phyloP scores from a whole-genome alignment of 1,140 invertebrate species.

The Drosophila tani region DNA sequence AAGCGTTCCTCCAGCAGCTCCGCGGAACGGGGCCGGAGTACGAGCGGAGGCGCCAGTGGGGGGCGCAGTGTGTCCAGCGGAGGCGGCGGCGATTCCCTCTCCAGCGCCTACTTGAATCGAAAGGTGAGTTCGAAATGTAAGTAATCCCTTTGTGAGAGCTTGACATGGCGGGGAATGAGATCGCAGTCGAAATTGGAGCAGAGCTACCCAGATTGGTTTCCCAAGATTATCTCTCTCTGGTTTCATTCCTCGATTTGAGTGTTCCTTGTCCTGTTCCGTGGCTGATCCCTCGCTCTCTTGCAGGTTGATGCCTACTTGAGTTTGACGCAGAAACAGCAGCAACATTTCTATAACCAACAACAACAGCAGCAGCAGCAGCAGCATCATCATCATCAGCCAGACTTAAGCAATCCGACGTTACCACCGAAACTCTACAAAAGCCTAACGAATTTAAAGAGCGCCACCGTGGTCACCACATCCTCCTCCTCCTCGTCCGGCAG shows the following conservation, averaged over 20 bases:
- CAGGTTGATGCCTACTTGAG: slow-evolving; percentile 83
- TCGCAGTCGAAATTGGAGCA: slow-evolving; percentile 28
- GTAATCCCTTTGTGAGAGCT: slow-evolving; percentile 70
- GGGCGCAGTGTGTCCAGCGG: slow-evolving; percentile 40
- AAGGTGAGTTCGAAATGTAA: slow-evolving; percentile 84
- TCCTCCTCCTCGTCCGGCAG: slow-evolving; percentile 39
- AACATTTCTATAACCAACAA: slow-evolving; percentile 77
- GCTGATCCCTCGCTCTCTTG: slow-evolving; percentile 21
- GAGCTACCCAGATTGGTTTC: slow-evolving; percentile 21
- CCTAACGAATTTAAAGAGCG: slow-evolving; percentile 83
- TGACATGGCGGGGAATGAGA: slow-evolving; percentile 50
- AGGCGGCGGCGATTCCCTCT: slow-evolving; percentile 64
- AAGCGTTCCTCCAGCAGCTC: slow-evolving; percentile 67
- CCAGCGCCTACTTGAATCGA: slow-evolving; percentile 79
- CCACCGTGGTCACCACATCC: slow-evolving; percentile 49
- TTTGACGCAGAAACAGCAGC: slow-evolving; percentile 80
- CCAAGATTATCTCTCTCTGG: background rate
- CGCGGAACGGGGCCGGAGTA: slow-evolving; percentile 33
- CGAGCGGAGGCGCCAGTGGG: slow-evolving; percentile 31
- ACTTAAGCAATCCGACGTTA: slow-evolving; percentile 82
- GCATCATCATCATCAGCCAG: slow-evolving; percentile 45
- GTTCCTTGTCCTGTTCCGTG: background rate
- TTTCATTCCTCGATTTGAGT: slow-evolving; percentile 43
- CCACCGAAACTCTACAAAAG: slow-evolving; percentile 85
- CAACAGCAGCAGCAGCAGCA: slow-evolving; percentile 55